phyloP scores from a whole-genome alignment of 2,113 vertebrate genomes.

The Tonatia bakeri region DNA sequence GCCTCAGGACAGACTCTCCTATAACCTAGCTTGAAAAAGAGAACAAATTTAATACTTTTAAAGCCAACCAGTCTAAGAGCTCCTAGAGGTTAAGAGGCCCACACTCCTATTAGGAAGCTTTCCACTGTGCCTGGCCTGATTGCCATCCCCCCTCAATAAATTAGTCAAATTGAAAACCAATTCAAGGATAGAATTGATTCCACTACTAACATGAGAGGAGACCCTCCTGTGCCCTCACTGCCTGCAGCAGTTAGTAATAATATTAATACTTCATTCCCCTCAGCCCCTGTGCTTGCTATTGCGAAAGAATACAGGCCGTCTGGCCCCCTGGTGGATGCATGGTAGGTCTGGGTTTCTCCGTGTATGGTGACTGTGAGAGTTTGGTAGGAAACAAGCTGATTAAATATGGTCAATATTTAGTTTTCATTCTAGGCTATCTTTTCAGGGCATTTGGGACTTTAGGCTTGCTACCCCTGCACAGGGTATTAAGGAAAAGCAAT shows the following conservation, averaged over 20 bases:
- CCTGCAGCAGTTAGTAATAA: slow-evolving; percentile 1
- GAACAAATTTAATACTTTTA: slow-evolving; percentile 23
- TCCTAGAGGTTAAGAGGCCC: slow-evolving; percentile 23
- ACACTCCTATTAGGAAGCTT: slow-evolving; percentile 31
- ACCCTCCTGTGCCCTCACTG: background rate
- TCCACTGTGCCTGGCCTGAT: background rate
- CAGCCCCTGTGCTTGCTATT: background rate
- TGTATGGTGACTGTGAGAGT: background rate
- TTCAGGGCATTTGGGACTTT: background rate
- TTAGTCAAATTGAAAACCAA: slow-evolving; percentile 63
- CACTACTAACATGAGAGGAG: background rate
- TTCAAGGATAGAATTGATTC: slow-evolving; percentile 41
- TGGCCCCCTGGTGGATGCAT: slow-evolving; percentile 68
- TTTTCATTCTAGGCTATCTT: background rate
- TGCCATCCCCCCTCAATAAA: slow-evolving; percentile 42
- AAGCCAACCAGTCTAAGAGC: background rate
- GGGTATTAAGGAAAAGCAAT: background rate
- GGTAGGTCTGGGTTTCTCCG: slow-evolving; percentile 21
- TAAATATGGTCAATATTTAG: background rate
- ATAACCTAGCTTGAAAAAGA: background rate
- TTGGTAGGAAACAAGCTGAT: background rate
- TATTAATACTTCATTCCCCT: background rate
- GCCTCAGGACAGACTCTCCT: background rate
- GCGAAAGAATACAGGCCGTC: background rate
- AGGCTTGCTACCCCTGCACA: background rate